Evolutionary conservation across 2,113 vertebrate species (phyloP).

Genomic region (Myrmecophaga tridactyla): DNA sequence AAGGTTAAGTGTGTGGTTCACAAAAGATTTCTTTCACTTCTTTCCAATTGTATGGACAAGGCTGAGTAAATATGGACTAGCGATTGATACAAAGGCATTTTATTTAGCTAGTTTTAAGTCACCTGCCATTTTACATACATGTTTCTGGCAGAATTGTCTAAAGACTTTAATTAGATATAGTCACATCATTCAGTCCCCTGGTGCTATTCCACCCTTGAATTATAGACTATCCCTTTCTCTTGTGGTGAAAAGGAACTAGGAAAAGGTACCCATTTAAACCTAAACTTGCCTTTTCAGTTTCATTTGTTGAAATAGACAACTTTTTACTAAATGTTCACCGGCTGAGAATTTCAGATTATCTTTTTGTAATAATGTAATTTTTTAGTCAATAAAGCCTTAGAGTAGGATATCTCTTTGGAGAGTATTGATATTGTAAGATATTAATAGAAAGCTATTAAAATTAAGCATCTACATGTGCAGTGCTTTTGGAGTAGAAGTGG

Average conservation of each 20-base stretch:
- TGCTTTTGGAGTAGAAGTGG: background rate
- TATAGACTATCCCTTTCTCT: background rate
- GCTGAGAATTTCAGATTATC: background rate
- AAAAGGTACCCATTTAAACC: background rate
- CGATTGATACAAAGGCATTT: background rate
- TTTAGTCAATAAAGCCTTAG: background rate
- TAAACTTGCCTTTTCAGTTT: background rate
- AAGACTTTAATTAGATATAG: background rate
- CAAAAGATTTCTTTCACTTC: background rate
- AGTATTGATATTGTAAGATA: background rate
- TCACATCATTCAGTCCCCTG: too few species aligned
- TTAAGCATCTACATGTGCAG: background rate
- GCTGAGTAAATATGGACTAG: background rate
- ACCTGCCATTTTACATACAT: background rate
- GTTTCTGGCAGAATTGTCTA: background rate
- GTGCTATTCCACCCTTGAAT: background rate
- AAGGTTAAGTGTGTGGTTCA: background rate
- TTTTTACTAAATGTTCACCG: background rate
- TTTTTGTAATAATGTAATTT: background rate
- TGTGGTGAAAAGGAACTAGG: background rate
- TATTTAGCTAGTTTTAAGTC: background rate
- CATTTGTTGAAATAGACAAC: background rate
- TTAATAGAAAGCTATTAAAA: background rate
- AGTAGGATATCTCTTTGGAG: background rate
- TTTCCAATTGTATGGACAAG: rapidly evolving